Conservation (phyloP, 2,888 invertebrate species). For the Disparrhopalites patrizii region DNA sequence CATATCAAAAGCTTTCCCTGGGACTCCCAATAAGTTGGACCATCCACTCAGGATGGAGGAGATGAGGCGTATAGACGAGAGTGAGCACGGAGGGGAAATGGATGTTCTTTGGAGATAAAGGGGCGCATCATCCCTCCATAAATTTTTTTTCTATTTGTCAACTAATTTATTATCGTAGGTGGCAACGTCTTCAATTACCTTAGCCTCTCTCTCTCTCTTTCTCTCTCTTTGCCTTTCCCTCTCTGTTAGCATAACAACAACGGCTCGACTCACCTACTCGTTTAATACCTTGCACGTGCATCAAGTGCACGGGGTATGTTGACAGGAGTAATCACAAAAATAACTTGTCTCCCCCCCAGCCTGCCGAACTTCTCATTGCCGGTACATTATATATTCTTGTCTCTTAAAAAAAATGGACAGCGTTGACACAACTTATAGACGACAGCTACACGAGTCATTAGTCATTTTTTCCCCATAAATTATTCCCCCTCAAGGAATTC, state of each 20-base stretch:
- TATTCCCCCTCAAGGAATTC: neutral
- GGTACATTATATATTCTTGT: too few relatives aligned
- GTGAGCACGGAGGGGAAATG: neutral
- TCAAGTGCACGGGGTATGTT: neutral
- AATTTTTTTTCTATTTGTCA: constrained; percentile 24
- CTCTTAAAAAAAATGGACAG: too few relatives aligned
- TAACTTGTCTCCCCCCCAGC: neutral
- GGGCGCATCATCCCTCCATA: constrained; percentile 18
- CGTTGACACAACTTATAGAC: too few relatives aligned
- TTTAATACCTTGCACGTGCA: neutral
- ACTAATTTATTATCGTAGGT: constrained; percentile 26
- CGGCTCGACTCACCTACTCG: neutral
- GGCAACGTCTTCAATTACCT: constrained; percentile 21
- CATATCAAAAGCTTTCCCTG: constrained; percentile 15
- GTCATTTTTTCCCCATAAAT: neutral
- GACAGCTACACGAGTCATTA: neutral
- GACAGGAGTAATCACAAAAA: constrained; percentile 2
- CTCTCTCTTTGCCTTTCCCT: too few relatives aligned
- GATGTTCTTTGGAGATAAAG: constrained; percentile 2
- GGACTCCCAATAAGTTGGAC: constrained; percentile 10
- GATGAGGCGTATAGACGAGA: neutral
- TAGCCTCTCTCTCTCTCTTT: neutral
- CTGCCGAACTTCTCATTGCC: neutral
- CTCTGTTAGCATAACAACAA: neutral
- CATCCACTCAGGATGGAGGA: neutral